Base-by-base conservation (phyloP, 2,797 vertebrate species). In the Enteromius paludinosus region DNA sequence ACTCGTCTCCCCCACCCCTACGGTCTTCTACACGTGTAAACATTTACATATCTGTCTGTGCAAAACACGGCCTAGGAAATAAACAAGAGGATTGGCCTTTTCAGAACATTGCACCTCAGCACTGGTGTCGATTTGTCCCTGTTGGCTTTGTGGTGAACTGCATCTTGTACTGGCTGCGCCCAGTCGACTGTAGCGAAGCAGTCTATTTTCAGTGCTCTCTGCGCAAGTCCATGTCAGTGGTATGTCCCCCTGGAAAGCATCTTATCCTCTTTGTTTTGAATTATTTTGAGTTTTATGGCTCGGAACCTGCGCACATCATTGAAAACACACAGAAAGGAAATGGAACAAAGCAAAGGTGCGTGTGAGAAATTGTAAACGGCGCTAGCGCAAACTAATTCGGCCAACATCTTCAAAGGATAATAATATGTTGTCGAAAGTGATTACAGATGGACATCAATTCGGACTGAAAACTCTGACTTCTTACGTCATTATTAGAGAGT, bases 21-120 rank as follows among this genome's bases (percentile, higher is more conserved):
- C 78, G 33, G 79, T 61, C 77, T 69, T 45, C 74, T 61, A 77
- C 81, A 85, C 9, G 18, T 43, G 56, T 90, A 90, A 93, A 91
- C 88, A 90, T 91, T 91, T 90, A 89, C 87, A 91, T 88, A 87
- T 87, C 81, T 87, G 78, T 83, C 86, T 79, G 83, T 82, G 87
- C 54, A 83, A 86, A 91, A 89, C 85, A 87, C 70, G 45, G 84
- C 73, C 84, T 82, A 72, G 81, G 75, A 86, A 89, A 88, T 85
- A 90, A 90, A 89, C 85, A 88, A 83, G 78, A 79, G 71, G 77
- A 88, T 88, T 84, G 78, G 73, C 81, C 75, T 83, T 86, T 86
- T 79, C 87, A 84, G 84, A 88, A 81, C 80, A 86, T 78, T 83
- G 76, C 83, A 71, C 85, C 83, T 87, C 68, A 23, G 59, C 79